phyloP scores from a whole-genome alignment of 2,888 invertebrate genomes.

The Rhodophaea formosa region DNA sequence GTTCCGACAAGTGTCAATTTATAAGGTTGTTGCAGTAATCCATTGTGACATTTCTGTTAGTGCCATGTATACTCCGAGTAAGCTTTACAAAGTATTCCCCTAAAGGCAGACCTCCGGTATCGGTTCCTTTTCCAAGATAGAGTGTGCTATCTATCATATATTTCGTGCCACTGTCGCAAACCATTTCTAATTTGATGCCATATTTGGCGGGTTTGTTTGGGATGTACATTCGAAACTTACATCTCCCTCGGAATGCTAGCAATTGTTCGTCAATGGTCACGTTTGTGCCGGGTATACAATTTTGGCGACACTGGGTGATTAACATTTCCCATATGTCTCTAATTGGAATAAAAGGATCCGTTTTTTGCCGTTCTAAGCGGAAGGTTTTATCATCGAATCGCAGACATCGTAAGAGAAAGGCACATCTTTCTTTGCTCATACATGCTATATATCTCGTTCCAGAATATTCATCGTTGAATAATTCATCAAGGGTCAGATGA shows the following conservation, averaged over 20 bases:
- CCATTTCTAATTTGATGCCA: conserved; percentile 40
- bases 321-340: conserved; percentile 30
- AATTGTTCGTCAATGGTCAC: conserved; percentile 34
- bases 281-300: conserved; percentile 30
- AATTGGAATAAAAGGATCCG: conserved; percentile 29
- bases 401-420: conserved; percentile 31
- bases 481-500: conserved; percentile 30
- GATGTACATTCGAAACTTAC: conserved; percentile 30
- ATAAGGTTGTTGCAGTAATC: conserved; percentile 45
- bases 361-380: conserved; percentile 21
- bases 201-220: conserved; percentile 32
- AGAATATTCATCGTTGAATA: conserved; percentile 28
- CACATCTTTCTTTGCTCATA: conserved; percentile 31
- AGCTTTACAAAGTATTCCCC: conserved; percentile 31
- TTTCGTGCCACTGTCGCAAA: conserved; percentile 42
- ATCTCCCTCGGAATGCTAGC: conserved; percentile 30
- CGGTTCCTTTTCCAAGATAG: conserved; percentile 39
- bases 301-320: conserved; percentile 26
- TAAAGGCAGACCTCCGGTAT: conserved; percentile 32
- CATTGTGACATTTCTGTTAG: conserved; percentile 24
- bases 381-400: conserved; percentile 32
- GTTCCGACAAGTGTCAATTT: conserved; percentile 43
- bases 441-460: conserved; percentile 28
- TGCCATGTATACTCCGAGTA: conserved; percentile 25
- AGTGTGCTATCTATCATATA: conserved; percentile 45